phyloP scores from a whole-genome alignment of 2,797 vertebrate species.

The Poliocrania exsul region DNA sequence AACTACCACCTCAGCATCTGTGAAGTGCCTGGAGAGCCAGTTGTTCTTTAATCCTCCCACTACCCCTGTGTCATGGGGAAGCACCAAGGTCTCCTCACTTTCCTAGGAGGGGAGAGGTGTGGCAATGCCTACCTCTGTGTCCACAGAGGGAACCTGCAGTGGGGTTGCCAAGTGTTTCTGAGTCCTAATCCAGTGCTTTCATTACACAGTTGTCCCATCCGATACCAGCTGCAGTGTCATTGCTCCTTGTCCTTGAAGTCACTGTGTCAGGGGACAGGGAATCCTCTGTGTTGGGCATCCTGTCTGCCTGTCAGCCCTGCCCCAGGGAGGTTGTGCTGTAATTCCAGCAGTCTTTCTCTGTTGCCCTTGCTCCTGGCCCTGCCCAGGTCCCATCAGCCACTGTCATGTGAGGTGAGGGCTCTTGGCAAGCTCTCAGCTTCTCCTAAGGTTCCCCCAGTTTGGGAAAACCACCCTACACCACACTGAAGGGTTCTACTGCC shows the following conservation, averaged over 20 bases:
- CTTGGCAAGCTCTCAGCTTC: not conserved
- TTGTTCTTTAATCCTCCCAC: not conserved
- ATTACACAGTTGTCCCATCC: not conserved
- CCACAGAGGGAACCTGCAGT: not conserved
- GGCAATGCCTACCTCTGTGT: not conserved
- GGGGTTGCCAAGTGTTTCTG: not conserved
- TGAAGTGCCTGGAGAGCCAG: not conserved
- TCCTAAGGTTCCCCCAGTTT: not conserved
- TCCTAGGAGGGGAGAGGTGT: not conserved
- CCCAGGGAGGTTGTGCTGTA: not conserved
- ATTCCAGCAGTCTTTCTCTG: not conserved
- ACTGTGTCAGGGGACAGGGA: not conserved
- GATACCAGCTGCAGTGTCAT: not conserved
- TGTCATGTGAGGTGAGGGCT: not conserved
- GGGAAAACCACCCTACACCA: not conserved
- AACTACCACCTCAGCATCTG: not conserved
- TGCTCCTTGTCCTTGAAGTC: not conserved
- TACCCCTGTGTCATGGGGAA: fast-evolving
- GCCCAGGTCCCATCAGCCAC: not conserved
- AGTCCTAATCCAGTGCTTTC: not conserved
- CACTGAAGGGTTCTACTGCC: not conserved
- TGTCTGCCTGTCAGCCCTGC: not conserved
- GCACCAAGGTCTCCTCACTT: fast-evolving
- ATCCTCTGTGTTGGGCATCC: not conserved
- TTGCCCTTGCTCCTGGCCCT: not conserved